A percentile compares a stretch with the other conserved stretches of the same genome.
phyloP scores from a whole-genome alignment of 2,113 vertebrate genomes.

The Spea bombifrons region DNA sequence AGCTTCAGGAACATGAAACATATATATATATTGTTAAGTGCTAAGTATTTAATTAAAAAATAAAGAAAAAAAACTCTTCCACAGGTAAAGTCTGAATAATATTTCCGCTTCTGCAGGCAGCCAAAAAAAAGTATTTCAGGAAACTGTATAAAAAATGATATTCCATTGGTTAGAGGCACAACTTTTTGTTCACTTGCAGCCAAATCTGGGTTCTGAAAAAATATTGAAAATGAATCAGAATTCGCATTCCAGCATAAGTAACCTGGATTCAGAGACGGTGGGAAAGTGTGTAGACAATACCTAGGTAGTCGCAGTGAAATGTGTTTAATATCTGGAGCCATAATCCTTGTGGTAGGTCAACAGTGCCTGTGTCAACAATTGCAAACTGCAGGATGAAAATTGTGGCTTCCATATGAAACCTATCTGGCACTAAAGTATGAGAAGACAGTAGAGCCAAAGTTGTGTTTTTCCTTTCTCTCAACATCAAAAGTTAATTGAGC shows the following conservation, averaged over 20 bases:
- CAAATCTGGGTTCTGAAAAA: background rate
- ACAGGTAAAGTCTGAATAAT: too few species aligned
- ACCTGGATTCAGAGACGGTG: slow-evolving; percentile 23
- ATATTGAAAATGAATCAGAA: slow-evolving; percentile 24
- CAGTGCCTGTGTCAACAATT: slow-evolving; percentile 37
- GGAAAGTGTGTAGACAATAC: slow-evolving; percentile 36
- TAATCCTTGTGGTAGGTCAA: slow-evolving; percentile 46
- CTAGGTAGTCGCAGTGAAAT: slow-evolving; percentile 38
- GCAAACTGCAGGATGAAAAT: slow-evolving; percentile 15
- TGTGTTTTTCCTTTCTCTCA: slow-evolving; percentile 30
- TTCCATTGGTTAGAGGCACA: background rate
- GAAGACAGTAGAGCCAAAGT: slow-evolving; percentile 36
- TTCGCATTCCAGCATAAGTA: slow-evolving; percentile 33
- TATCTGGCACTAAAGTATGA: slow-evolving; percentile 26
- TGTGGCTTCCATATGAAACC: slow-evolving; percentile 13
- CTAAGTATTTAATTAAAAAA: too few species aligned
- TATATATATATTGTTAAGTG: too few species aligned
- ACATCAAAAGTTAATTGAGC: slow-evolving; percentile 29
- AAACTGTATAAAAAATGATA: slow-evolving; percentile 17
- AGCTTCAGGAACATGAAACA: too few species aligned
- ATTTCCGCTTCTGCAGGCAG: background rate
- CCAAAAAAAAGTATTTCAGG: background rate
- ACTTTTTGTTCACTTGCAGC: background rate
- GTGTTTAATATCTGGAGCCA: slow-evolving; percentile 44
- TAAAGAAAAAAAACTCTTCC: too few species aligned